phyloP scores from a whole-genome alignment of 2,888 invertebrate genomes.

The Netelia melanura region DNA sequence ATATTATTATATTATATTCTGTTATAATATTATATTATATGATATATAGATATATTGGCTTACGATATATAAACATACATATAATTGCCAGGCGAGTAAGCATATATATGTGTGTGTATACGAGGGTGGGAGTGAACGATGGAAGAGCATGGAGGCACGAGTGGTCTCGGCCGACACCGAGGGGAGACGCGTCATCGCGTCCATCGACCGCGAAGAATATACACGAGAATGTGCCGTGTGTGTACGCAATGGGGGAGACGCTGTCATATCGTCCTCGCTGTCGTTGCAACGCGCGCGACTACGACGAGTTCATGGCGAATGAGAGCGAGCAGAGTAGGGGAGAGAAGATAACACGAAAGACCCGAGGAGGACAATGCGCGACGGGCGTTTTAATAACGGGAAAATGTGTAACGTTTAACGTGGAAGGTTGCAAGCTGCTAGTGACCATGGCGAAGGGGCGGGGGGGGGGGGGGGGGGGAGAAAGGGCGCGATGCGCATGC shows the following conservation, averaged over 20 bases:
- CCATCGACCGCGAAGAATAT: constrained; percentile 59
- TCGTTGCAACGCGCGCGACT: neutral
- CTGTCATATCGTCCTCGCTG: constrained; percentile 39
- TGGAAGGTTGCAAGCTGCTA: constrained; percentile 40
- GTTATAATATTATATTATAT: too few relatives aligned
- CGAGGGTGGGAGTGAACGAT: neutral
- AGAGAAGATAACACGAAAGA: constrained; percentile 38
- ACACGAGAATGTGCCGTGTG: neutral
- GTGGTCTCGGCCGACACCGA: constrained; percentile 21
- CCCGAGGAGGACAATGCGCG: constrained; percentile 51
- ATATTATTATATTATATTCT: too few relatives aligned
- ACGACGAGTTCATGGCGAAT: constrained; percentile 7
- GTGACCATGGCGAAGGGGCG: neutral
- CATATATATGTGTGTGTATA: neutral
- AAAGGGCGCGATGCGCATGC: constrained; percentile 40
- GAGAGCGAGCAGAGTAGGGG: constrained; percentile 15
- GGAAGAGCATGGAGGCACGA: neutral
- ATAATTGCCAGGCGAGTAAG: too few relatives aligned
- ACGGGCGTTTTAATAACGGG: constrained; percentile 70
- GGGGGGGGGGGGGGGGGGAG: neutral
- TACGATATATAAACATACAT: too few relatives aligned
- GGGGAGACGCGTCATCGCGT: constrained; percentile 52
- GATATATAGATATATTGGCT: too few relatives aligned
- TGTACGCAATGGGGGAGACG: constrained; percentile 16
- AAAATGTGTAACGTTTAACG: constrained; percentile 70